A percentile compares a stretch with the other conserved stretches of the same genome.
phyloP scores from a whole-genome alignment of 2,113 vertebrate species.

The Leiothrix lutea region DNA sequence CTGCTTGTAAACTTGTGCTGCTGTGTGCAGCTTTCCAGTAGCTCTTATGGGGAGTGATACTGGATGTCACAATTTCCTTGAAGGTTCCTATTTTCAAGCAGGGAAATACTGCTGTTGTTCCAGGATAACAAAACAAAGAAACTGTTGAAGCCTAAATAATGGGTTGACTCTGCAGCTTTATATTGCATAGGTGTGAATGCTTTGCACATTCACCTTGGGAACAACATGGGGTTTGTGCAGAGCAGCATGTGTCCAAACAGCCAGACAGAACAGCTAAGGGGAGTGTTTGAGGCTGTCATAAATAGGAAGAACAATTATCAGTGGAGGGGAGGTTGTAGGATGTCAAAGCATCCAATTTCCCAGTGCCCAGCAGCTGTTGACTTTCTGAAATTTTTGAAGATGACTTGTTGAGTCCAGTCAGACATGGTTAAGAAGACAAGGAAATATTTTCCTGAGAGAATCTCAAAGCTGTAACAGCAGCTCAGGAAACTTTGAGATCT shows the following conservation, averaged over 20 bases:
- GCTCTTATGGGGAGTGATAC: not conserved
- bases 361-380: not conserved
- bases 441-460: not conserved
- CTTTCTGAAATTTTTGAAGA: not conserved
- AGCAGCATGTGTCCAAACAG: accelerated
- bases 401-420: not conserved
- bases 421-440: not conserved
- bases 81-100: not conserved
- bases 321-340: not conserved
- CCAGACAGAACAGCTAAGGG: not conserved
- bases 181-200: not conserved
- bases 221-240: not conserved
- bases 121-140: not conserved
- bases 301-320: not conserved
- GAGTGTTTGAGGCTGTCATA: accelerated
- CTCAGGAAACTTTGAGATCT: not conserved
- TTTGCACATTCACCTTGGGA: not conserved
- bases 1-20: not conserved
- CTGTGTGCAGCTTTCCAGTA: not conserved
- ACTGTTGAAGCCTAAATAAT: not conserved
- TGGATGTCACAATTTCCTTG: not conserved
- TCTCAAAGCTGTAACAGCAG: not conserved
- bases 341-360: not conserved
- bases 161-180: not conserved
- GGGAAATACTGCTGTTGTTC: not conserved